Percentiles rank a stretch among this genome's conserved stretches.
Conservation (phyloP, 2,797 vertebrate species). For the Carcharodon carcharias region DNA sequence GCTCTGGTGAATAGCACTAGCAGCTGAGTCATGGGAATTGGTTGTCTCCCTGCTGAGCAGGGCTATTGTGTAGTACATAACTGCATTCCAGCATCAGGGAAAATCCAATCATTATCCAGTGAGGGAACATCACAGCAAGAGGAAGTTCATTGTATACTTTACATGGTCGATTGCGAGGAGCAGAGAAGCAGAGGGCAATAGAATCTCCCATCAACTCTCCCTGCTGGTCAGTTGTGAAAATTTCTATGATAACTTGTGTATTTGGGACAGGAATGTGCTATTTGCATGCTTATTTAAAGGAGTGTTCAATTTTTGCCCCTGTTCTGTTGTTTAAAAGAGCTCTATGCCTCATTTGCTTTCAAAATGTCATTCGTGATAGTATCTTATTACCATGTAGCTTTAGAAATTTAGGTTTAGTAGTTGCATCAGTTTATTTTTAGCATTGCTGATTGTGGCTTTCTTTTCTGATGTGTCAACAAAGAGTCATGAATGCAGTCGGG, state of each 20-base stretch:
- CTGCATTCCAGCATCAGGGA: neutral
- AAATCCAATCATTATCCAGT: neutral
- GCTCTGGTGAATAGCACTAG: neutral
- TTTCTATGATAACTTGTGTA: neutral
- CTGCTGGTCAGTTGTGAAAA: neutral
- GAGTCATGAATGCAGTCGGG: neutral
- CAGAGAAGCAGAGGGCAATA: neutral
- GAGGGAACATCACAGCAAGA: neutral
- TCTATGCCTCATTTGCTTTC: neutral
- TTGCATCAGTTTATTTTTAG: neutral
- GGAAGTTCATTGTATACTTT: neutral
- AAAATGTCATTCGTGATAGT: neutral
- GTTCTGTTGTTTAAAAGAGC: neutral
- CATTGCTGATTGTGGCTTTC: neutral
- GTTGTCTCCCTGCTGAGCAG: neutral
- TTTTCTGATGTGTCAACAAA: neutral
- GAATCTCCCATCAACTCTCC: neutral
- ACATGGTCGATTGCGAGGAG: no score
- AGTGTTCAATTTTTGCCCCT: neutral
- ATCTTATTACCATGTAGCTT: neutral
- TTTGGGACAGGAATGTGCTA: neutral
- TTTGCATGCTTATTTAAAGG: neutral
- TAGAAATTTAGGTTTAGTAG: neutral
- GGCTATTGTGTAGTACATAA: neutral
- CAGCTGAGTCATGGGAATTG: constrained; percentile 39